Evolutionary conservation across 2,113 vertebrate species (phyloP).

Genomic region (Vicugna pacos): DNA sequence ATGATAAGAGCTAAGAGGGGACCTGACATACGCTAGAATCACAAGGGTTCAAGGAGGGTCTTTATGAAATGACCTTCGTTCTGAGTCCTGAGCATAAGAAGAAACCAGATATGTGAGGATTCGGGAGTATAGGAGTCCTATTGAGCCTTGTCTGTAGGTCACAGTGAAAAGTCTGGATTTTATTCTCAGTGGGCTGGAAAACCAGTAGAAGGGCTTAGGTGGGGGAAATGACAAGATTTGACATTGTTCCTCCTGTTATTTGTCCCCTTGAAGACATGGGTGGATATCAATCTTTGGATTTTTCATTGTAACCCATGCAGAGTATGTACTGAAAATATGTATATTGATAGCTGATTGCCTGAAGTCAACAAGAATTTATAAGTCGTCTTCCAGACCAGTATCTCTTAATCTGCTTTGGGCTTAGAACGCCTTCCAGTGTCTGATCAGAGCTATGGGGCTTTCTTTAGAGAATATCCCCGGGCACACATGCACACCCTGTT

Average conservation of each 20-base stretch:
- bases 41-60: not conserved
- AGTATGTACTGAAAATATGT: not conserved
- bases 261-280: not conserved
- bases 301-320: not conserved
- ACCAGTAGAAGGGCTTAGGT: not conserved
- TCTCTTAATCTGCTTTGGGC: not conserved
- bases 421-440: not conserved
- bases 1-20: not conserved
- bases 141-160: not conserved
- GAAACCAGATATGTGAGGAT: not conserved
- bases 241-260: not conserved
- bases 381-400: not conserved
- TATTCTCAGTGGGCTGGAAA: not conserved
- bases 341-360: not conserved
- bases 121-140: not conserved
- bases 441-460: not conserved
- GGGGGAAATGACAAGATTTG: not conserved
- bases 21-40: not conserved
- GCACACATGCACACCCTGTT: not conserved
- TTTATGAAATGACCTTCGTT: not conserved
- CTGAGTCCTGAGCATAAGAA: not conserved
- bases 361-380: not conserved
- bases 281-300: not conserved
- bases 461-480: not conserved
- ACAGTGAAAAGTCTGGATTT: not conserved